A percentile compares a stretch with the other conserved stretches of the same genome.
Evolutionary conservation across 1,140 invertebrate genomes (phyloP).

Genomic region (Solenopsis invicta): DNA sequence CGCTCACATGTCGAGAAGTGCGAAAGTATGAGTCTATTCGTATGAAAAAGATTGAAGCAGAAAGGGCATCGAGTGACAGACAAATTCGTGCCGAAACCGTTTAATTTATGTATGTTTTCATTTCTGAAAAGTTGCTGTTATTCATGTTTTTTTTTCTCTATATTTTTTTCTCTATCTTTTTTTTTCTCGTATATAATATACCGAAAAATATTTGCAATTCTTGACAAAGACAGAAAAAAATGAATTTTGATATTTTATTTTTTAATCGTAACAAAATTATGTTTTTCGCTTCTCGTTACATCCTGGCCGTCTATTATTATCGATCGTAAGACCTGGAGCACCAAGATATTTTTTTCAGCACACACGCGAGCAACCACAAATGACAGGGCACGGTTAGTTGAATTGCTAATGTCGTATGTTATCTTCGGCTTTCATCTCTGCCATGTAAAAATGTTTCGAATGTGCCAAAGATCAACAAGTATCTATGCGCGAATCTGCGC

Average conservation of each 20-base stretch:
- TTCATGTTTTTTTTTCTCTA: neutral
- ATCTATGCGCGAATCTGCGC: neutral
- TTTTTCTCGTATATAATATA: neutral
- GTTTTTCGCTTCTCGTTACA: neutral
- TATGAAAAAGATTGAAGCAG: conserved; percentile 4
- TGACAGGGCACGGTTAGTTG: neutral
- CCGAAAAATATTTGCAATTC: neutral
- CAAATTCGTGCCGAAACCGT: neutral
- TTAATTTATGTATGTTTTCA: neutral
- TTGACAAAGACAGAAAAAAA: neutral
- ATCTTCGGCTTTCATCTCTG: neutral
- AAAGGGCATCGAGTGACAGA: neutral
- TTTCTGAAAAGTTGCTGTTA: neutral
- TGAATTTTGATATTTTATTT: neutral
- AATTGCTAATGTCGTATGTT: neutral
- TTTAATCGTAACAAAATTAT: neutral
- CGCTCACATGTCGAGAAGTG: neutral
- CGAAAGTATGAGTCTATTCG: conserved; percentile 3
- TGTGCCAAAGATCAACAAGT: conserved; percentile 5
- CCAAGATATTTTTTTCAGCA: neutral
- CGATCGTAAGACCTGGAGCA: neutral
- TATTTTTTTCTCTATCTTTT: neutral
- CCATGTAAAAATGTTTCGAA: neutral
- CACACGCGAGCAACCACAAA: neutral
- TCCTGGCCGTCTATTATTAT: neutral